Conservation (phyloP, 2,113 vertebrate species). For the Beaufortia kweichowensis region DNA sequence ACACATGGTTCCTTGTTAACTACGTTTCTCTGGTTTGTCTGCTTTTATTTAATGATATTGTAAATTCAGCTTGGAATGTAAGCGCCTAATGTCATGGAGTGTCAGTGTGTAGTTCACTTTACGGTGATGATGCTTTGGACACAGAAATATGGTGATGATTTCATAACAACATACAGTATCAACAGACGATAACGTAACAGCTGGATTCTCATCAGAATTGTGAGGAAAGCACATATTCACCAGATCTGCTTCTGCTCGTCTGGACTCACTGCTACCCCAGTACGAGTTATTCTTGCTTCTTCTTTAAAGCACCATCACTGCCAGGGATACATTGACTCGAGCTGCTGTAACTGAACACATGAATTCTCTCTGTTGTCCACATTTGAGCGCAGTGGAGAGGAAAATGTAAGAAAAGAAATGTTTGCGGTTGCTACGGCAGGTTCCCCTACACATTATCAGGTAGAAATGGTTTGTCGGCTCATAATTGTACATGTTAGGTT, state of each 20-base stretch:
- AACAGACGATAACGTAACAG: neutral
- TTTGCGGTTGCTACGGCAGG: neutral
- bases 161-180: neutral
- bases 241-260: neutral
- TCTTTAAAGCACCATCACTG: constrained; percentile 41
- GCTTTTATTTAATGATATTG: constrained; percentile 10
- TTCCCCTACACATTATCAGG: neutral
- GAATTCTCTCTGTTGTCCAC: neutral
- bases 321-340: constrained; percentile 3
- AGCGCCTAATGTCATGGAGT: neutral
- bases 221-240: neutral
- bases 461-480: constrained; percentile 29
- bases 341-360: neutral
- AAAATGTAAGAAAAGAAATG: neutral
- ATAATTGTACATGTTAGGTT: constrained; percentile 28
- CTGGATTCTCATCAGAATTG: neutral
- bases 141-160: neutral
- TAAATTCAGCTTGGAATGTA: constrained; percentile 20
- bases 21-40: constrained; percentile 9
- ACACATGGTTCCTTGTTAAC: neutral
- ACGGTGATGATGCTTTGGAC: neutral
- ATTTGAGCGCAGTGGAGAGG: neutral
- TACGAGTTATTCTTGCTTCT: neutral
- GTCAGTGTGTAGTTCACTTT: too few species aligned
- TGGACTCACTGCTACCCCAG: neutral